Conservation (phyloP, 2,797 vertebrate species). For the Masticophis lateralis region DNA sequence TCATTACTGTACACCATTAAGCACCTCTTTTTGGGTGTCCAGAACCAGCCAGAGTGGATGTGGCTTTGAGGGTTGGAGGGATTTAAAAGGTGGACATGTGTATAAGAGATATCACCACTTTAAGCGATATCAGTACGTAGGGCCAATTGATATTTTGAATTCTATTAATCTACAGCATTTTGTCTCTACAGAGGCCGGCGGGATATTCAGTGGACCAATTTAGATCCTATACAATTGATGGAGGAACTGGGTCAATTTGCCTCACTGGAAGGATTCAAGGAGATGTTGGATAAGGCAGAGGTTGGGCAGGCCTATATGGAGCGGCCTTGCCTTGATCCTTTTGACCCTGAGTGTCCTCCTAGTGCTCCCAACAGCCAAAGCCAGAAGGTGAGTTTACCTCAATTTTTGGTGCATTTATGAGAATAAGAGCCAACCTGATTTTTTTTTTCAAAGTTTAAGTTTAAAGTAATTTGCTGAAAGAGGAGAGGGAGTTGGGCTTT, state of each 20-base stretch:
- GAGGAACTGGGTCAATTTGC: conserved; percentile 93
- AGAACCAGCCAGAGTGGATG: neutral
- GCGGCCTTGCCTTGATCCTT: conserved; percentile 88
- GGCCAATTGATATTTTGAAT: neutral
- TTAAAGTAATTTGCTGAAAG: neutral
- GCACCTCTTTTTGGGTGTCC: neutral
- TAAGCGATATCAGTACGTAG: neutral
- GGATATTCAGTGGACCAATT: conserved; percentile 97
- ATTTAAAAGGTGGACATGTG: neutral
- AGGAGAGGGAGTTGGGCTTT: neutral
- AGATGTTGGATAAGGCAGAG: conserved; percentile 96
- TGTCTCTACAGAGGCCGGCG: conserved; percentile 82
- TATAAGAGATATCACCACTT: neutral
- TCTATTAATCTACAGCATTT: neutral
- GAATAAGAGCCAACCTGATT: neutral
- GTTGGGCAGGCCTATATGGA: conserved; percentile 95
- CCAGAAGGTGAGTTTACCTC: conserved; percentile 77
- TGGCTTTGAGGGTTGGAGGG: neutral
- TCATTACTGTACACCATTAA: neutral
- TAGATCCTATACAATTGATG: conserved; percentile 93
- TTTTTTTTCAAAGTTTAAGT: neutral
- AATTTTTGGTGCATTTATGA: neutral
- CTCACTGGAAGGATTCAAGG: conserved; percentile 90
- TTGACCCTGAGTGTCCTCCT: conserved; percentile 86
- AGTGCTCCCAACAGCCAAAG: conserved; percentile 90